Base-by-base conservation (phyloP, 1,140 invertebrate species). In the Wasmannia auropunctata region DNA sequence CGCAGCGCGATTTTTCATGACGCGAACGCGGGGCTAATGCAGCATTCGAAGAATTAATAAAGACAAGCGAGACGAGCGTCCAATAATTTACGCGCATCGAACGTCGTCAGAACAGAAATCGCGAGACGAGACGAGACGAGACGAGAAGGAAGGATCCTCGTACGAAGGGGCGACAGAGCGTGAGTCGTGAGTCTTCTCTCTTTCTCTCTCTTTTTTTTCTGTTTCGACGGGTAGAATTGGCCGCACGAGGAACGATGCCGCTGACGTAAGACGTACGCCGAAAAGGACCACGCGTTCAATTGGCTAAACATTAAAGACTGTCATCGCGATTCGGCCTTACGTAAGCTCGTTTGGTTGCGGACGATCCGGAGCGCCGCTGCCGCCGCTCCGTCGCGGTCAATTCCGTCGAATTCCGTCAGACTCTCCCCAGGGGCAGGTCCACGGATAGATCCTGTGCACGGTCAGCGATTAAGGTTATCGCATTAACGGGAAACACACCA, bases 401-500 rank as follows among this genome's bases (percentile, higher is more conserved):
- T 80, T 89, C 60, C 40, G 28, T 63, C 60, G 72, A 85, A 72
- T 56, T 22, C 43, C 51, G 28, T 19, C 46, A 25, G 22, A 6
- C 34, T 25, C 56, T 14, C 43, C 46, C 31, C n/a, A n/a, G n/a
- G n/a, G n/a, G 51, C 46, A 74, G 88, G 22, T 67, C 49, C 72
- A 58, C 43, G 62, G n/a, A n/a, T n/a, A 56, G 87, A 88, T 83
- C 86, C 86, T 74, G 81, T 46, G 76, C 65, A 85, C 34, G 85
- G 74, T 74, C 75, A 81, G 22, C 89, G 90, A 87, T 91, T 91
- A 89, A 91, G 90, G 90, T 88, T 89, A 91, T 91, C 90, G 83
- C 70, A 63, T 91, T 90, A 90, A 91, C 90, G 90, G 87, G 90
- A 91, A 89, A 86, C 90, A 87, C 58, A 37, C 88, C 49, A 88